phyloP scores from a whole-genome alignment of 2,113 vertebrate species.

The Desmodus rotundus region DNA sequence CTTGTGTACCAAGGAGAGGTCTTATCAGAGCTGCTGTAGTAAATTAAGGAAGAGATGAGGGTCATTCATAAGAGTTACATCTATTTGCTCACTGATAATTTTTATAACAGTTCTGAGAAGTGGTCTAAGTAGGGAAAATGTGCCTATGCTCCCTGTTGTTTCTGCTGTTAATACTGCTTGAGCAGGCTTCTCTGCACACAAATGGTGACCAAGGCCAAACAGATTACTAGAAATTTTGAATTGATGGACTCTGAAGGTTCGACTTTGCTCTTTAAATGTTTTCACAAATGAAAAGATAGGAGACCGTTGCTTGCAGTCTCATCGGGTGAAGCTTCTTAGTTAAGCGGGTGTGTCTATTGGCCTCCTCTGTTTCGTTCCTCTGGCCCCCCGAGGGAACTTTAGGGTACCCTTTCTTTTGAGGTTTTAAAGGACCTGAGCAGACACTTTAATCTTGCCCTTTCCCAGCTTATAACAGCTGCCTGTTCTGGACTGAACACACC shows the following conservation, averaged over 20 bases:
- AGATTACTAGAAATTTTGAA: neutral
- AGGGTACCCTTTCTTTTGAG: constrained; percentile 1
- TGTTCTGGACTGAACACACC: neutral
- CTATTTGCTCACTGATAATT: neutral
- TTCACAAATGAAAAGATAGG: neutral
- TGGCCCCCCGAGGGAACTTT: neutral
- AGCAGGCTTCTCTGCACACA: neutral
- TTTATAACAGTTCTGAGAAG: neutral
- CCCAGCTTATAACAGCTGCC: neutral
- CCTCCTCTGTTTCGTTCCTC: neutral
- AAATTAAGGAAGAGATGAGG: neutral
- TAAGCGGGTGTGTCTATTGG: constrained; percentile 30
- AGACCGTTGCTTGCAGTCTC: neutral
- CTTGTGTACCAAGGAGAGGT: neutral
- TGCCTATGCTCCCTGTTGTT: neutral
- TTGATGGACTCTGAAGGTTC: neutral
- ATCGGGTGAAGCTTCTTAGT: neutral
- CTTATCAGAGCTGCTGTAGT: neutral
- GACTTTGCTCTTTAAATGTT: neutral
- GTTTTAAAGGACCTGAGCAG: neutral
- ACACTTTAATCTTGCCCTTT: constrained; percentile 18
- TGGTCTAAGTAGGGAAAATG: neutral
- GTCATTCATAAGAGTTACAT: constrained; percentile 16
- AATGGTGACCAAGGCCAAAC: neutral
- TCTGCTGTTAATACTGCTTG: neutral